Percentiles rank a stretch among this genome's conserved stretches.
Conservation (phyloP, 2,888 invertebrate genomes). For the Leuctra nigra region DNA sequence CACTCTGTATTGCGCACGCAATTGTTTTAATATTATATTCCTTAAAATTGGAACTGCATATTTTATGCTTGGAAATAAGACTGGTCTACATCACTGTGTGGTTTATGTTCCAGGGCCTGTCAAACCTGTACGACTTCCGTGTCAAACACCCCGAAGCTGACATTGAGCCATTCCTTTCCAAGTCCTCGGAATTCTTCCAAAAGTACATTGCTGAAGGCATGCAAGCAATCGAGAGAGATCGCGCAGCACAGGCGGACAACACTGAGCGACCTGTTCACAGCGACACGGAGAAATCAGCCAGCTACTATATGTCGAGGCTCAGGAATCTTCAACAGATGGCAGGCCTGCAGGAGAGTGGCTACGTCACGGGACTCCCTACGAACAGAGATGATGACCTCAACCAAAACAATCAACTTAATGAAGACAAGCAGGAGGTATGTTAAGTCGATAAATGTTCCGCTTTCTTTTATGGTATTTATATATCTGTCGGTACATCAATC, state of each 20-base stretch:
- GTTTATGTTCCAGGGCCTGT: constrained; percentile 54
- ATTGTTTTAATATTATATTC: too few species aligned
- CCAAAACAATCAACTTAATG: constrained; percentile 1
- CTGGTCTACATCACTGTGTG: not conserved
- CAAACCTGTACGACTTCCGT: constrained; percentile 70
- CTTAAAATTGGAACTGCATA: too few species aligned
- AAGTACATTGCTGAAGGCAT: constrained; percentile 77
- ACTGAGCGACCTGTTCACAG: too few species aligned
- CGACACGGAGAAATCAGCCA: constrained; percentile 24
- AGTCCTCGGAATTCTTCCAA: constrained; percentile 79
- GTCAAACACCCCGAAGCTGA: constrained; percentile 78
- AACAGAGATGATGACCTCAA: not conserved
- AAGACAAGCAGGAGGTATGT: not conserved
- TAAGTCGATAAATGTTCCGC: not conserved
- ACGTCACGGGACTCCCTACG: too few species aligned
- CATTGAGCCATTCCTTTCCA: constrained; percentile 75
- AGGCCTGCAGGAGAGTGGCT: constrained; percentile 32
- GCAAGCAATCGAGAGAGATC: constrained; percentile 43
- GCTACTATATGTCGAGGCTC: constrained; percentile 37
- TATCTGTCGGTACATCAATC: not conserved
- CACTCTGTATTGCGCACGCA: too few species aligned
- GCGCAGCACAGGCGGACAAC: too few species aligned
- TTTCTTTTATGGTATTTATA: not conserved
- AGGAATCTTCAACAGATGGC: constrained; percentile 36
- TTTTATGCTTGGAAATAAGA: too few species aligned